Evolutionary conservation across 2,797 vertebrate genomes (phyloP).

Genomic region (Anas bahamensis): DNA sequence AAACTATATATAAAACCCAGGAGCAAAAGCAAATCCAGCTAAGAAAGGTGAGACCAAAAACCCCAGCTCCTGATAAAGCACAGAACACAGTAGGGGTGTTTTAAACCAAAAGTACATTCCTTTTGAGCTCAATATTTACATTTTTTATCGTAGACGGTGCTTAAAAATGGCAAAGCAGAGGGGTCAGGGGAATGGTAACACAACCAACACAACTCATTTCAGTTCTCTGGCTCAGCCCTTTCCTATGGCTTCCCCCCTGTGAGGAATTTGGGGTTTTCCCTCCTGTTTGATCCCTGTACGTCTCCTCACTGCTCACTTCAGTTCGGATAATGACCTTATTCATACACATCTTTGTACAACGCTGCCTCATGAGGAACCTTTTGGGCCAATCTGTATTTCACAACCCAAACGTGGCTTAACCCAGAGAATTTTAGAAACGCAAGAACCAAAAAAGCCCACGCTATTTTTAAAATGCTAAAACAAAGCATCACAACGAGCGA

Average conservation of each 20-base stretch:
- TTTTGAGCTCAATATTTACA: not conserved
- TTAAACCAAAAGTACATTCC: not conserved
- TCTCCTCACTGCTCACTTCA: not conserved
- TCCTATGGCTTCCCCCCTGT: not conserved
- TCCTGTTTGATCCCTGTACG: not conserved
- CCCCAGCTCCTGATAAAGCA: not conserved
- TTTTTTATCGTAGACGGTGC: not conserved
- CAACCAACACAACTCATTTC: not conserved
- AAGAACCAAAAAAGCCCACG: not conserved
- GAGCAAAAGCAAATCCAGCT: not conserved
- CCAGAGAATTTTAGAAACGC: fast-evolving
- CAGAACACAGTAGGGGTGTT: not conserved
- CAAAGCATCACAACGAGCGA: fast-evolving
- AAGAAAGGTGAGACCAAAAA: not conserved
- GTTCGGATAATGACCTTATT: not conserved
- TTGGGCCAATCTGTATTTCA: not conserved
- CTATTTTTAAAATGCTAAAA: not conserved
- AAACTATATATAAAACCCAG: not conserved
- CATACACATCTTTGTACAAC: not conserved
- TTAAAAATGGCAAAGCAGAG: not conserved
- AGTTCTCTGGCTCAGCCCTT: not conserved
- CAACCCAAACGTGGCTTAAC: not conserved
- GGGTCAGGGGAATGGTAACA: not conserved
- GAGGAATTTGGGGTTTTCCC: not conserved
- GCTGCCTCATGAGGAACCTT: not conserved